These are phyloP conservation scores for Fopius arisanus DNA, from an alignment of 1,140 invertebrate genomes.

Conservation along the genomic window DNA sequence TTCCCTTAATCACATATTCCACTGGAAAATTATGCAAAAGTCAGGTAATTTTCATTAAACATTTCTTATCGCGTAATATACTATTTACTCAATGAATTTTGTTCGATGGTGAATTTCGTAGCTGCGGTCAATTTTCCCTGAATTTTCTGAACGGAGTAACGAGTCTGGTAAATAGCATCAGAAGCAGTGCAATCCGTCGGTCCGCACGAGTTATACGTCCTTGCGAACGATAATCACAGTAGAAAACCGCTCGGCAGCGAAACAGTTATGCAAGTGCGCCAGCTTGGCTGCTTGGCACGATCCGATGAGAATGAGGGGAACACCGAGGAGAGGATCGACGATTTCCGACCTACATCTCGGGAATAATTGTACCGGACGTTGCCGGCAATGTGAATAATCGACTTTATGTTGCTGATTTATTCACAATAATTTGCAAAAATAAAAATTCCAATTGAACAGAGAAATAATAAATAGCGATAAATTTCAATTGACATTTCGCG, in stretches of 20 bases:
- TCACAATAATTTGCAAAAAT: not conserved
- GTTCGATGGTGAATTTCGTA: no score
- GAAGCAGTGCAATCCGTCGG: constrained; percentile 23
- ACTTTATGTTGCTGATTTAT: not conserved
- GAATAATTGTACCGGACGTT: not conserved
- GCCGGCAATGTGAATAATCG: not conserved
- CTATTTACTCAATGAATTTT: no score
- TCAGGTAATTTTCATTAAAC: no score
- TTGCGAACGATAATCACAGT: constrained; percentile 31
- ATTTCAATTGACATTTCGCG: not conserved
- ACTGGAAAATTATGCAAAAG: no score
- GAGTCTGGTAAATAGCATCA: not conserved
- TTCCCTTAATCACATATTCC: no score
- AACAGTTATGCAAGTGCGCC: constrained; percentile 26
- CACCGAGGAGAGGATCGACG: not conserved
- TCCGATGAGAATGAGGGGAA: not conserved
- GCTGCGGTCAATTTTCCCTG: no score
- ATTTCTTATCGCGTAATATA: no score
- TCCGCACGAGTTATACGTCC: constrained; percentile 33
- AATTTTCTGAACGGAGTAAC: not conserved
- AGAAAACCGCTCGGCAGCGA: constrained; percentile 22
- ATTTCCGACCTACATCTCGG: constrained; percentile 11
- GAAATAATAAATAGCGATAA: not conserved
- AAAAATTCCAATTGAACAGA: no score
- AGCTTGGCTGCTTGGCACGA: constrained; percentile 5